Percentiles rank a stretch among this genome's conserved stretches.
phyloP scores from a whole-genome alignment of 2,113 vertebrate genomes.

The Lates calcarifer region DNA sequence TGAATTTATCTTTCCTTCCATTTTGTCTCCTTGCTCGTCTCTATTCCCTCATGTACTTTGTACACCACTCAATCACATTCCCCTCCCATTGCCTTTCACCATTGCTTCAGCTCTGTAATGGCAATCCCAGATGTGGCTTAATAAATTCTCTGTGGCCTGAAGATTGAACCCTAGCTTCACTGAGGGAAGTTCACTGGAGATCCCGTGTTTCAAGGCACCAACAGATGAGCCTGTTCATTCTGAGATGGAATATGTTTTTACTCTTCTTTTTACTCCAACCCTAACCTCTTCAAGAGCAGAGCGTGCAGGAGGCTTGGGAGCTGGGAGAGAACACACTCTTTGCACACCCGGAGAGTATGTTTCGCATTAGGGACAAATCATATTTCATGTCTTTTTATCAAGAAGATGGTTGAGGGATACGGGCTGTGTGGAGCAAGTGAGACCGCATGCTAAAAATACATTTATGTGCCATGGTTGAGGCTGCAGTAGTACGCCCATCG shows the following conservation, averaged over 20 bases:
- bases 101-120: slow-evolving; percentile 51
- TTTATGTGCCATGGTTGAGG: slow-evolving; percentile 62
- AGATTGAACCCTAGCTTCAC: slow-evolving; percentile 65
- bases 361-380: slow-evolving; percentile 77
- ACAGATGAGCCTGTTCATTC: slow-evolving; percentile 44
- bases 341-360: slow-evolving; percentile 55
- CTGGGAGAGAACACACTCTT: slow-evolving; percentile 25
- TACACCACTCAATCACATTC: slow-evolving; percentile 52
- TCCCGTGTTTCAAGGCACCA: slow-evolving; percentile 61
- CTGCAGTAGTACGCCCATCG: slow-evolving; percentile 65
- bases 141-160: slow-evolving; percentile 73
- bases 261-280: too few species aligned
- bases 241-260: slow-evolving; percentile 57
- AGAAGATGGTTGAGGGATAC: slow-evolving; percentile 70
- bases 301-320: slow-evolving; percentile 11
- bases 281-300: slow-evolving; percentile 56
- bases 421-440: slow-evolving; percentile 40
- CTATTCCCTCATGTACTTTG: slow-evolving; percentile 27
- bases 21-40: slow-evolving; percentile 43
- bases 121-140: slow-evolving; percentile 79
- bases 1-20: slow-evolving; percentile 38
- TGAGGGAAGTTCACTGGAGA: slow-evolving; percentile 68
- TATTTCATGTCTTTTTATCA: slow-evolving; percentile 83
- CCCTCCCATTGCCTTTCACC: slow-evolving; percentile 40
- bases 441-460: slow-evolving; percentile 79